phyloP scores from a whole-genome alignment of 2,113 vertebrate species.

The Cynoglossus semilaevis region DNA sequence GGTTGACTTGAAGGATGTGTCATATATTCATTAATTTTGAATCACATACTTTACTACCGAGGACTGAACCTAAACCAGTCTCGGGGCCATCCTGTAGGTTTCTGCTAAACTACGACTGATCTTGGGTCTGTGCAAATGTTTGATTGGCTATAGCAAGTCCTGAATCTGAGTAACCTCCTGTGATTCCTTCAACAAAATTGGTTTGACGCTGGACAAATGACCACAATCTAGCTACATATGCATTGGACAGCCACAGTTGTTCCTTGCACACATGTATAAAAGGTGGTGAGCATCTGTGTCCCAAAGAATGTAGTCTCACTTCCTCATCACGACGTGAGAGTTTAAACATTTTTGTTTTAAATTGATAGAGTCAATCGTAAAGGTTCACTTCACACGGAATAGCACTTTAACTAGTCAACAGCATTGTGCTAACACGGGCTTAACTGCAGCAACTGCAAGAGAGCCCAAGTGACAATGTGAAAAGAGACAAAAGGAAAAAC shows the following conservation, averaged over 20 bases:
- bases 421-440: background rate
- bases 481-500: slow-evolving; percentile 6
- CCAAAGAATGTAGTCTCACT: too few species aligned
- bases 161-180: slow-evolving; percentile 4
- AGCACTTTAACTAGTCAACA: slow-evolving; percentile 3
- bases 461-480: slow-evolving; percentile 3
- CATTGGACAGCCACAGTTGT: too few species aligned
- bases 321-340: too few species aligned
- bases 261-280: too few species aligned
- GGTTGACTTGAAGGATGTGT: background rate
- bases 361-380: background rate
- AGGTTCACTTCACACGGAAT: background rate
- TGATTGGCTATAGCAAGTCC: slow-evolving; percentile 37
- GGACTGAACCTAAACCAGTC: slow-evolving; percentile 8
- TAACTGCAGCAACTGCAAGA: slow-evolving; percentile 16
- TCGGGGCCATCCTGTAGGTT: slow-evolving; percentile 1
- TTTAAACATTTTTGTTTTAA: too few species aligned
- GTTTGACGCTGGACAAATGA: background rate
- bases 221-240: too few species aligned
- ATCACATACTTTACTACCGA: too few species aligned
- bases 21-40: too few species aligned
- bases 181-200: background rate
- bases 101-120: slow-evolving; percentile 1
- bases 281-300: too few species aligned
- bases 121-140: slow-evolving; percentile 52